Base-by-base conservation (phyloP, 2,888 invertebrate species). In the Hydropsyche betteni region DNA sequence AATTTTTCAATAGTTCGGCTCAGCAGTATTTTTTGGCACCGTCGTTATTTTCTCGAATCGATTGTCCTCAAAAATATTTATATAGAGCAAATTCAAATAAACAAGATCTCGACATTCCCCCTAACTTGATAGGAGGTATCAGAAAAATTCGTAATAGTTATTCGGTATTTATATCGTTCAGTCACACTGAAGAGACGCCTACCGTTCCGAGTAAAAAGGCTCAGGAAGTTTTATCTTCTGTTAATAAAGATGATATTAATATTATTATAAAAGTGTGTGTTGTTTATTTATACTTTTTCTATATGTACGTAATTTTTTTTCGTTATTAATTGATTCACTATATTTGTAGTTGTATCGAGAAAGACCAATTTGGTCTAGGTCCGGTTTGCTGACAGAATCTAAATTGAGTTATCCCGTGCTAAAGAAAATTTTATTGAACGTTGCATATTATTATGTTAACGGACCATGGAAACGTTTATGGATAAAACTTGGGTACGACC, bases 401-500 rank as follows among this genome's bases (percentile, higher is more conserved):
- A 90, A 91, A 72, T 85, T 92, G 58, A 85, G 88, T 0, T 82
- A 84, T 0, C 89, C 90, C 12, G 90, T 91, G 73, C 81, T 96
- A 0, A 96, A 94, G 84, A 88, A 90, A 75, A 88, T 97, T 12
- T 86, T 98, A 76, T 97, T 98, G 0, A 90, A 92, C 36, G 85
- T 95, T 4, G 95, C 96, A 0, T 94, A 95, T 83, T 95, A 96
- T 83, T 95, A 94, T 84, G 88, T 90, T 74, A 93, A 91, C 78
- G 99, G 99, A 0, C 99, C 98, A 0, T 99, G 98, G 97, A 89
- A 97, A 79, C 90, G 92, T 73, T 89, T 95, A 83, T 99, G 98
- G 95, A 92, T 96, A 0, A 91, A 89, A 80, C 92, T 93, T 81
- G 98, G 98, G 0, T 98, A 95, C 82, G 97, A 99, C 86, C 98